A percentile compares a stretch with the other conserved stretches of the same genome.
These are phyloP conservation scores for Anticlea derivata DNA, from an alignment of 2,888 invertebrate genomes.

Conservation along the genomic window DNA sequence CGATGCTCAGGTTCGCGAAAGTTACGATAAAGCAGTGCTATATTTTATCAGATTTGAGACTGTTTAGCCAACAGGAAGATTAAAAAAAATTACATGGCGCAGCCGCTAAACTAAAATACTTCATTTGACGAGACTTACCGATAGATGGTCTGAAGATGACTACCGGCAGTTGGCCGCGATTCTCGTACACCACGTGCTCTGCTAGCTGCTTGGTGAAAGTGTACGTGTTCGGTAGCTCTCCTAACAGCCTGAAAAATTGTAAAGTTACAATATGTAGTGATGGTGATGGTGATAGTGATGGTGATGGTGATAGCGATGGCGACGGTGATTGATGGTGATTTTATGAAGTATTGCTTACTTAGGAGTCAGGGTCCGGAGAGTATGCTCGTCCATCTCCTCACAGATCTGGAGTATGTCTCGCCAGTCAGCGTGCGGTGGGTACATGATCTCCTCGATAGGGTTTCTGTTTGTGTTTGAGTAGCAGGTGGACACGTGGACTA, in stretches of 20 bases:
- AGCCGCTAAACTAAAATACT: background rate
- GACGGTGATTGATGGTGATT: too few relatives aligned
- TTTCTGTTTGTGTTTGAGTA: slow-evolving; percentile 92
- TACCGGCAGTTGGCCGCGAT: slow-evolving; percentile 86
- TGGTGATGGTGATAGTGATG: too few relatives aligned
- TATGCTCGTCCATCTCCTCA: slow-evolving; percentile 85
- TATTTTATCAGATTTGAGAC: too few relatives aligned
- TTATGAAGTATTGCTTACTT: too few relatives aligned
- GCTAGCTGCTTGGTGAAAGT: slow-evolving; percentile 95
- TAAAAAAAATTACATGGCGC: too few relatives aligned
- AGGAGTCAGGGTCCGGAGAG: slow-evolving; percentile 81
- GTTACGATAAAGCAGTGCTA: too few relatives aligned
- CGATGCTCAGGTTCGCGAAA: too few relatives aligned
- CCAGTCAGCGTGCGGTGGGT: slow-evolving; percentile 88
- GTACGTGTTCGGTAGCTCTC: slow-evolving; percentile 93
- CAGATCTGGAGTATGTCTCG: slow-evolving; percentile 85
- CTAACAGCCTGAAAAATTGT: slow-evolving; percentile 79
- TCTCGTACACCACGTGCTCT: slow-evolving; percentile 91
- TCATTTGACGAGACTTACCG: slow-evolving; percentile 75
- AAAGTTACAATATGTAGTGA: too few relatives aligned
- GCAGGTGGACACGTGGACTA: slow-evolving; percentile 94
- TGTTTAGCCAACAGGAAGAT: too few relatives aligned
- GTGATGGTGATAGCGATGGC: too few relatives aligned
- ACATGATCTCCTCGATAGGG: slow-evolving; percentile 89
- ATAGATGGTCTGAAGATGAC: slow-evolving; percentile 95